These are phyloP conservation scores for Steinernema carpocapsae DNA, from an alignment of 2,888 invertebrate species.

Conservation along the genomic window DNA sequence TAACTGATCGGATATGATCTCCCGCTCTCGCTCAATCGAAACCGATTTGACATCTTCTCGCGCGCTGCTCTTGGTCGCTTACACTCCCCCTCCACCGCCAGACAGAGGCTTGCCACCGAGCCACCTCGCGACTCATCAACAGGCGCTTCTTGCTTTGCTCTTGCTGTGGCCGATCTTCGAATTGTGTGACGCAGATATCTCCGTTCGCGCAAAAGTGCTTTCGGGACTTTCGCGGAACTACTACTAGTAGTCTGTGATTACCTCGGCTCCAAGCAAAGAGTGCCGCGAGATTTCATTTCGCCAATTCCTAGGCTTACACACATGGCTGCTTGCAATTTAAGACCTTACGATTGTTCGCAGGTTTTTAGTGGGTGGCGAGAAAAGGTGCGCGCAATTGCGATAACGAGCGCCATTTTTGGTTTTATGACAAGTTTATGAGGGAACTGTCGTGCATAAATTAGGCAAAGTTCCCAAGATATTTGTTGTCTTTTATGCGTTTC, in stretches of 20 bases:
- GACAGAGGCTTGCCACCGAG: background rate
- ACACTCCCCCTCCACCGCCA: slow-evolving; percentile 1
- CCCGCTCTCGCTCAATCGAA: slow-evolving; percentile 6
- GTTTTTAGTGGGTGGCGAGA: too few relatives aligned
- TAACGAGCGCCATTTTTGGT: slow-evolving; percentile 15
- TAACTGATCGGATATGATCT: slow-evolving; percentile 28
- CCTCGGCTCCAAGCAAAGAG: background rate
- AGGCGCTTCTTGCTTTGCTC: slow-evolving; percentile 15
- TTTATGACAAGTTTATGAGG: slow-evolving; percentile 20
- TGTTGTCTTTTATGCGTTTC: slow-evolving; percentile 7
- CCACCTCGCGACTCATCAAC: background rate
- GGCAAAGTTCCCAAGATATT: slow-evolving; percentile 6
- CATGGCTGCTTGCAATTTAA: too few relatives aligned
- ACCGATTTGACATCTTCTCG: slow-evolving; percentile 10
- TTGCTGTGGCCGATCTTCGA: background rate
- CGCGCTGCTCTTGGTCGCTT: background rate
- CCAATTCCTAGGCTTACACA: background rate
- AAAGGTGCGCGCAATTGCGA: too few relatives aligned
- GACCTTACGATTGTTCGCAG: too few relatives aligned
- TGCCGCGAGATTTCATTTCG: slow-evolving; percentile 11
- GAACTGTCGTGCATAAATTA: slow-evolving; percentile 27
- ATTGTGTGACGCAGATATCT: slow-evolving; percentile 1
- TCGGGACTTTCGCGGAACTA: background rate
- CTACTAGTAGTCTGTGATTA: slow-evolving; percentile 19
- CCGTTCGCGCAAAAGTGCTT: background rate